Conservation (phyloP, 2,113 vertebrate species). For the Chloebia gouldiae region DNA sequence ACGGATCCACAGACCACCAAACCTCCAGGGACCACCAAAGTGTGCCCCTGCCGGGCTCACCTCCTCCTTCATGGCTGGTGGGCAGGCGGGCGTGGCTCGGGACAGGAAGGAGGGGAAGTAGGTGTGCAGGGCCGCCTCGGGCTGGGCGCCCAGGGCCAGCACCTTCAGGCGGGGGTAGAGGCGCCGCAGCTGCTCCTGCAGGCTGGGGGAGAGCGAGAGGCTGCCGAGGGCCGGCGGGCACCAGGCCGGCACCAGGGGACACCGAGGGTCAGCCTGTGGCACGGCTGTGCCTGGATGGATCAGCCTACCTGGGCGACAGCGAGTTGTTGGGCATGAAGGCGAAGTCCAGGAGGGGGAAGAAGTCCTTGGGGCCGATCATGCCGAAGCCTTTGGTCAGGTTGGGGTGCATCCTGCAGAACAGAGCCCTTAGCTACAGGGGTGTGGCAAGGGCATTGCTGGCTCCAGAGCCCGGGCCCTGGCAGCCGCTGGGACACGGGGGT, state of each 20-base stretch:
- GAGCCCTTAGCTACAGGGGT: background rate
- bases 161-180: conserved; percentile 92
- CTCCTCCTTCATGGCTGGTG: conserved; percentile 87
- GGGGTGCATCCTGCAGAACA: conserved; percentile 80
- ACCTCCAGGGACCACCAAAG: background rate
- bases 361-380: conserved; percentile 93
- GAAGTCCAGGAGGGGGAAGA: conserved; percentile 95
- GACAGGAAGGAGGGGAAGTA: conserved; percentile 97
- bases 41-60: conserved; percentile 58
- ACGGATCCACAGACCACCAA: background rate
- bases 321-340: conserved; percentile 98
- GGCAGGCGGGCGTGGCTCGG: conserved; percentile 85
- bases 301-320: conserved; percentile 79
- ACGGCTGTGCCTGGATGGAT: rapidly evolving
- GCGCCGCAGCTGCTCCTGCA: conserved; percentile 90
- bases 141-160: conserved; percentile 88
- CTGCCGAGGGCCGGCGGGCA: background rate
- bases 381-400: conserved; percentile 95
- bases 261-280: rapidly evolving
- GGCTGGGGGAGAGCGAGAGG: conserved; percentile 54
- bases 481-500: rapidly evolving
- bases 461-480: rapidly evolving
- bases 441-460: rapidly evolving
- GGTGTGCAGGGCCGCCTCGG: conserved; percentile 84
- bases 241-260: rapidly evolving